These are phyloP conservation scores for Spialia ferax DNA, from an alignment of 2,888 invertebrate species.

Conservation along the genomic window DNA sequence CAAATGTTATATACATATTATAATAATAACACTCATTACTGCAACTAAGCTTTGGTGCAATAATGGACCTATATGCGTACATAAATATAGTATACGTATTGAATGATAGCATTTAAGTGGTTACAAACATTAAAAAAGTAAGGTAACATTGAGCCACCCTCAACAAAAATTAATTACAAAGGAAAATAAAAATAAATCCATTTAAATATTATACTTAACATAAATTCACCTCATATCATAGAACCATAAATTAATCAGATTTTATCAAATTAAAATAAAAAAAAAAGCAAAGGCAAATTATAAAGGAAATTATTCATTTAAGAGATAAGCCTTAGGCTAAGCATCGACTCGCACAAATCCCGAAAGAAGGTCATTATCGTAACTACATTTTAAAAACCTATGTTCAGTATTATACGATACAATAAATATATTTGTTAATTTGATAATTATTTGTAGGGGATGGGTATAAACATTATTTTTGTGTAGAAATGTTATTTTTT, in stretches of 20 bases:
- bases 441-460: constrained; percentile 24
- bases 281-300: neutral
- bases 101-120: constrained; percentile 23
- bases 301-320: neutral
- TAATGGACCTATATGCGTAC: constrained; percentile 31
- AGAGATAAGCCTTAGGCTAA: constrained; percentile 5
- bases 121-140: constrained; percentile 17
- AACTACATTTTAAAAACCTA: neutral
- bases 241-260: constrained; percentile 15
- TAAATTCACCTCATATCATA: constrained; percentile 31
- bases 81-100: constrained; percentile 19
- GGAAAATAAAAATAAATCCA: constrained; percentile 3
- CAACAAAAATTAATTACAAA: neutral
- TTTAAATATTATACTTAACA: constrained; percentile 11
- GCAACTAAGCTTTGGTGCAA: constrained; percentile 28
- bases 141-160: constrained; percentile 17
- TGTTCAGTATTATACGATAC: constrained; percentile 16
- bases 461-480: constrained; percentile 30
- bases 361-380: constrained; percentile 12
- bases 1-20: constrained; percentile 33
- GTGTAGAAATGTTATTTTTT: no score
- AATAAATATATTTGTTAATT: constrained; percentile 20
- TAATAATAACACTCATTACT: constrained; percentile 34
- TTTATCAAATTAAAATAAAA: neutral
- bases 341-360: constrained; percentile 28